Conservation (phyloP, 53 echinoderm and acorn worm species). For the Holothuria leucospilota region DNA sequence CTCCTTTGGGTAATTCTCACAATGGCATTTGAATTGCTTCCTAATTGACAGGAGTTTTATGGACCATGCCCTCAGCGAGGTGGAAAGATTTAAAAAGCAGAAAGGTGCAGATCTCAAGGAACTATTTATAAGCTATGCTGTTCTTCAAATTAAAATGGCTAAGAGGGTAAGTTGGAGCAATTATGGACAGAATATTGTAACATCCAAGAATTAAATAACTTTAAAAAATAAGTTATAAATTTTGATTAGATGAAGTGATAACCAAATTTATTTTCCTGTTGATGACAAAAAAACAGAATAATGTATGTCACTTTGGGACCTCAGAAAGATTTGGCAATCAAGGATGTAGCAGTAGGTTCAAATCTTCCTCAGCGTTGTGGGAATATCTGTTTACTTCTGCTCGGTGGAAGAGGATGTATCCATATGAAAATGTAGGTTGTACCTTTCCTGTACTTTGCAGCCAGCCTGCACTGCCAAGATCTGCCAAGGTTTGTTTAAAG, state of each 20-base stretch:
- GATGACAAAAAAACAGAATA: too few species aligned
- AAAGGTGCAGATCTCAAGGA: constrained; percentile 91
- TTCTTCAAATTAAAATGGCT: constrained; percentile 97
- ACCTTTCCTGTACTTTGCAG: too few species aligned
- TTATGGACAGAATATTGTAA: not conserved
- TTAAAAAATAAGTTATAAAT: not conserved
- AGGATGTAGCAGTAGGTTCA: too few species aligned
- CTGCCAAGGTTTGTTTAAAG: too few species aligned
- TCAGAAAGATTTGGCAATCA: too few species aligned
- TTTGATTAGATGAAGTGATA: not conserved
- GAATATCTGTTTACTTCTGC: too few species aligned
- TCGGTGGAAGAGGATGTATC: too few species aligned
- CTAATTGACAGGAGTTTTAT: constrained; percentile 72
- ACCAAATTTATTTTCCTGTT: not conserved
- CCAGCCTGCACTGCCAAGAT: too few species aligned
- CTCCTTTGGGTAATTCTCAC: constrained; percentile 1
- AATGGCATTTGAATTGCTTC: constrained; percentile 21
- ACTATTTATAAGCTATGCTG: constrained; percentile 98
- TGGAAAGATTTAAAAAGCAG: constrained; percentile 93
- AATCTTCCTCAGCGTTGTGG: too few species aligned
- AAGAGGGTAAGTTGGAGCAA: constrained; percentile 78
- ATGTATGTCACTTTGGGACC: too few species aligned
- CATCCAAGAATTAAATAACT: not conserved
- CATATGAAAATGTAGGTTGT: too few species aligned
- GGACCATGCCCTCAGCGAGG: constrained; percentile 84